Conservation (phyloP, 2,113 vertebrate species). For the Bettongia penicillata region DNA sequence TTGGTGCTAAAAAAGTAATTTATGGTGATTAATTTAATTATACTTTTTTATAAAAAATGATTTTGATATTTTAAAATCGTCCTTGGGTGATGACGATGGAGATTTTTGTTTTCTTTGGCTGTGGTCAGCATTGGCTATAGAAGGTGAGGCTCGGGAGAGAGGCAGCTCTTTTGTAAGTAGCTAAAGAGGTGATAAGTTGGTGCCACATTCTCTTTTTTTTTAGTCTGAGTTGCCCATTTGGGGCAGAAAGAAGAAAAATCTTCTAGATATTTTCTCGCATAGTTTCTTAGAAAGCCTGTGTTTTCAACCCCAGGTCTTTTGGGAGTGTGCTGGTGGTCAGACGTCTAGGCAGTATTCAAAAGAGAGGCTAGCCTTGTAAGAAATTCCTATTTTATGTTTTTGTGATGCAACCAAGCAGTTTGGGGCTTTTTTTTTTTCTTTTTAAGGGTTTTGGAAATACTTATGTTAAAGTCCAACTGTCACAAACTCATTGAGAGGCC, state of each 20-base stretch:
- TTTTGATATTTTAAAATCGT: conserved; percentile 80
- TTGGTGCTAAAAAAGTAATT: conserved; percentile 84
- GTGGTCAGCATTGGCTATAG: conserved; percentile 57
- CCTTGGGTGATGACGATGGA: conserved; percentile 47
- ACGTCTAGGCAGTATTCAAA: background rate
- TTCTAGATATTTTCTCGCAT: background rate
- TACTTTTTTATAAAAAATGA: conserved; percentile 69
- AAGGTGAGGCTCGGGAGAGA: background rate
- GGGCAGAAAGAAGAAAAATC: background rate
- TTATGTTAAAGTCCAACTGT: background rate
- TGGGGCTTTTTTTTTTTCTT: background rate
- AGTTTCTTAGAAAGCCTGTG: background rate
- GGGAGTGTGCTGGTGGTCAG: background rate
- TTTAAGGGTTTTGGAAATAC: background rate
- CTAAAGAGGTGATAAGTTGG: conserved; percentile 54
- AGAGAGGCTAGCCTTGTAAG: background rate
- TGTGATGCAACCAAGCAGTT: background rate
- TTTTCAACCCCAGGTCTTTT: background rate
- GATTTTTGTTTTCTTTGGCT: conserved; percentile 47
- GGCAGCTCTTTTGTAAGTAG: conserved; percentile 65
- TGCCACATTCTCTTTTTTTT: conserved; percentile 61
- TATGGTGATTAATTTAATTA: conserved; percentile 87
- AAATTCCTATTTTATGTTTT: background rate
- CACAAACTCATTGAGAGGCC: background rate
- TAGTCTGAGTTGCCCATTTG: conserved; percentile 1